Evolutionary conservation across 2,888 invertebrate species (phyloP), one percentile per base, ranked within the genome.

Genomic region (Priocnemis perturbator): DNA sequence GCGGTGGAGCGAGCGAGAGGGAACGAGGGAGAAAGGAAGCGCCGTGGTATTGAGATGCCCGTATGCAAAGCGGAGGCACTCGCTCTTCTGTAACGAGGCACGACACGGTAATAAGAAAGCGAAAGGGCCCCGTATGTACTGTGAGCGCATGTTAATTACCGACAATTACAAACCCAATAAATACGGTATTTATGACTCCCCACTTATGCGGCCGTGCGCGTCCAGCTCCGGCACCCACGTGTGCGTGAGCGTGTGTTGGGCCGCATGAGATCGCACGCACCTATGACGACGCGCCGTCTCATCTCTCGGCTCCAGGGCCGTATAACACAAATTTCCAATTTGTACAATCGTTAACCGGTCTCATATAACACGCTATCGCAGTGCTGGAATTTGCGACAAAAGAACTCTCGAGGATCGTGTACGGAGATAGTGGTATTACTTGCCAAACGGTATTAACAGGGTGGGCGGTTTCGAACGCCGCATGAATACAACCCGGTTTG

Each of bases 161-260:
- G 81, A 83, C 83, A 85, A 85, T 85, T 85, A 85, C 83, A 79
- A 79, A 82, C 77, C 79, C 84, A 85, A 85, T 85, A 81, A 84
- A 83, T 83, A 81, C 73, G 67, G 75, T 81, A 82, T 85, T 81
- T 84, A 83, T 85, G 82, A 79, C 77, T 76, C 44, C 20, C 47
- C 57, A 45, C 17, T 47, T 14, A n/a, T 45, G 50, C 37, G 56
- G 23, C 21, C 55, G 23, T 23, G 55, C 15, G 20, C 26, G 9
- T 50, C 61, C 57, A 21, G 60, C 60, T 21, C n/a, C 26, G 53
- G n/a, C 68, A 66, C 68, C 55, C 63, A 70, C 71, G 75, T 63
- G 30, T 26, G 60, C 52, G 63, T 19, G 21, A 17, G 17, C 50
- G 15, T 14, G 50, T 2, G 50, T n/a, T 14, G 17, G 5, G 3